phyloP scores from a whole-genome alignment of 2,113 vertebrate species.

The Chaetodon trifascialis region DNA sequence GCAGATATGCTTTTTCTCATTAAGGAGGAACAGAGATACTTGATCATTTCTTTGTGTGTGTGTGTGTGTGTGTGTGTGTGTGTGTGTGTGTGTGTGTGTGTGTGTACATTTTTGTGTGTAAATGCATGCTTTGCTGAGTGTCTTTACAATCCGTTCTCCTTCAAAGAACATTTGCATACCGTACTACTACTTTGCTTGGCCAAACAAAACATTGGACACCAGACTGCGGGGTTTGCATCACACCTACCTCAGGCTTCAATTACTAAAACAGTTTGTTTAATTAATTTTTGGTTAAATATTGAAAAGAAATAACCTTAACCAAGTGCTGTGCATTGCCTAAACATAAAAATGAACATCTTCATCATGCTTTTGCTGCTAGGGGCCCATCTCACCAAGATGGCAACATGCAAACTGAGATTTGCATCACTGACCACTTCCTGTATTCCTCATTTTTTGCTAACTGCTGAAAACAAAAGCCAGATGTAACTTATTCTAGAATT shows the following conservation, averaged over 20 bases:
- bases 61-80: constrained; percentile 22
- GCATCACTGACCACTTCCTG: background rate
- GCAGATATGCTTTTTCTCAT: constrained; percentile 63
- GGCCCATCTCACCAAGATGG: no score
- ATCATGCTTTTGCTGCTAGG: background rate
- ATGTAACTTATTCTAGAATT: background rate
- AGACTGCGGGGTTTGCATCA: background rate
- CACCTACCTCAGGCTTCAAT: background rate
- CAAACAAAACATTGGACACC: background rate
- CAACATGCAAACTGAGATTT: background rate
- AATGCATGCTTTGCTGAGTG: background rate
- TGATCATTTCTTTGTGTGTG: constrained; percentile 33
- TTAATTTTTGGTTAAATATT: background rate
- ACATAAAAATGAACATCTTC: background rate
- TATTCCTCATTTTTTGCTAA: background rate
- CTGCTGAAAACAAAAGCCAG: background rate
- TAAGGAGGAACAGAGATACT: constrained; percentile 50
- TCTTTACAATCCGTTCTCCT: background rate
- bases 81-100: constrained; percentile 16
- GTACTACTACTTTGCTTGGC: background rate
- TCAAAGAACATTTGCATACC: background rate
- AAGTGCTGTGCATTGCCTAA: background rate
- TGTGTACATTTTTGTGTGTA: constrained; percentile 7
- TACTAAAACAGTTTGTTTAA: background rate
- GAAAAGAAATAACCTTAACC: background rate